Conservation (phyloP, 1,140 invertebrate genomes). For the Aricia agestis region DNA sequence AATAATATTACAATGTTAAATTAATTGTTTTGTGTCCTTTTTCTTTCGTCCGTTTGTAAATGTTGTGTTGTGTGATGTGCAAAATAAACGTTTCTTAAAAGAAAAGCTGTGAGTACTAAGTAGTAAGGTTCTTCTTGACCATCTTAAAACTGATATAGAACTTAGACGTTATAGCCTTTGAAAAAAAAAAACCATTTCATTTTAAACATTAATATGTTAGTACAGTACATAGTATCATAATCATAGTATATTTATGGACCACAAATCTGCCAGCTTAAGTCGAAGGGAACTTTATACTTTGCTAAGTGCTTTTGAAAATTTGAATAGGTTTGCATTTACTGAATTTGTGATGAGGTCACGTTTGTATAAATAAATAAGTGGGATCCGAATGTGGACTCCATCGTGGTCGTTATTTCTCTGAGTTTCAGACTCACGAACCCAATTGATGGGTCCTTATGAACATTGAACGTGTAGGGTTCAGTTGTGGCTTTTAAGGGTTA, state of each 20-base stretch:
- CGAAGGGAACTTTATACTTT: conserved; percentile 1
- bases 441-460: not conserved
- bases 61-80: too few relatives aligned
- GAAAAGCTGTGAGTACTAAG: too few relatives aligned
- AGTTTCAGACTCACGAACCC: not conserved
- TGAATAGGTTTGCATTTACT: conserved; percentile 3
- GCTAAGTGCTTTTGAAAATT: conserved; percentile 1
- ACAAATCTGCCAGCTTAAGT: conserved; percentile 2
- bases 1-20: too few relatives aligned
- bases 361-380: conserved; percentile 1
- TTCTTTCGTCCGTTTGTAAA: too few relatives aligned
- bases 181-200: not conserved
- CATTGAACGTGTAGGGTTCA: not conserved
- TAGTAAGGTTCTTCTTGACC: too few relatives aligned
- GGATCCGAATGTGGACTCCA: not conserved
- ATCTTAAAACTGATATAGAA: too few relatives aligned
- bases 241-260: not conserved
- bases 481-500: not conserved
- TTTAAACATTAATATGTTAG: too few relatives aligned
- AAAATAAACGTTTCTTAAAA: too few relatives aligned
- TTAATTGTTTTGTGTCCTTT: too few relatives aligned
- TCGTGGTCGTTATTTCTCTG: not conserved
- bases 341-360: not conserved
- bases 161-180: not conserved
- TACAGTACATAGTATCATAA: not conserved